Conservation (phyloP, 2,113 vertebrate genomes). For the Brevimyrus niger region DNA sequence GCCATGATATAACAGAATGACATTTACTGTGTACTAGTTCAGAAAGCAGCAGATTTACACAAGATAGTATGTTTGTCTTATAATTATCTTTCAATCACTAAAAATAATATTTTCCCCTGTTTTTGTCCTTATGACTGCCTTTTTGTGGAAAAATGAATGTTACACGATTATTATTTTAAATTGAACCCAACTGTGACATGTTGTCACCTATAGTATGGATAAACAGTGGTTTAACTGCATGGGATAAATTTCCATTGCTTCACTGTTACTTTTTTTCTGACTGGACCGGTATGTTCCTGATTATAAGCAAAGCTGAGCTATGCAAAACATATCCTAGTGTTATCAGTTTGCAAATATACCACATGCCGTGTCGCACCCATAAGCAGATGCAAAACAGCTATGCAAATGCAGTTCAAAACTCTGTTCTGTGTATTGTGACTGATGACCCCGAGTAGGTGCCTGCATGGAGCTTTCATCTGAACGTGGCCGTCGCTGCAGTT, state of each 20-base stretch:
- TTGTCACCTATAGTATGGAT: background rate
- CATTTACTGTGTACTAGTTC: background rate
- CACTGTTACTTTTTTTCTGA: background rate
- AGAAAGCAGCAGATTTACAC: background rate
- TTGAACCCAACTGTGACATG: background rate
- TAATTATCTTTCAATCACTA: background rate
- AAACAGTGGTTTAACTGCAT: background rate
- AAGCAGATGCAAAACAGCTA: background rate
- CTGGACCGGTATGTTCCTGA: background rate
- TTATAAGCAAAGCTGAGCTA: background rate
- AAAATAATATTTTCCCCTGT: background rate
- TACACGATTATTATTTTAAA: background rate
- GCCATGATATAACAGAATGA: background rate
- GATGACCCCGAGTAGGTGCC: background rate
- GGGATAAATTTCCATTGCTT: background rate
- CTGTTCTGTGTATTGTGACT: conserved; percentile 1
- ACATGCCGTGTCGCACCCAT: too few relatives aligned
- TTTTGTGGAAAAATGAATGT: background rate
- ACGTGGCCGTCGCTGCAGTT: background rate
- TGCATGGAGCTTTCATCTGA: background rate
- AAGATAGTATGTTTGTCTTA: background rate
- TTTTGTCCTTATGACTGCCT: background rate
- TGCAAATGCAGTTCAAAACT: background rate
- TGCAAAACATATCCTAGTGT: background rate
- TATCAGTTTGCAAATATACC: conserved; percentile 17